Evolutionary conservation across 2,113 vertebrate species (phyloP), one percentile per base, ranked within the genome.

Genomic region (Nothoprocta pentlandii): DNA sequence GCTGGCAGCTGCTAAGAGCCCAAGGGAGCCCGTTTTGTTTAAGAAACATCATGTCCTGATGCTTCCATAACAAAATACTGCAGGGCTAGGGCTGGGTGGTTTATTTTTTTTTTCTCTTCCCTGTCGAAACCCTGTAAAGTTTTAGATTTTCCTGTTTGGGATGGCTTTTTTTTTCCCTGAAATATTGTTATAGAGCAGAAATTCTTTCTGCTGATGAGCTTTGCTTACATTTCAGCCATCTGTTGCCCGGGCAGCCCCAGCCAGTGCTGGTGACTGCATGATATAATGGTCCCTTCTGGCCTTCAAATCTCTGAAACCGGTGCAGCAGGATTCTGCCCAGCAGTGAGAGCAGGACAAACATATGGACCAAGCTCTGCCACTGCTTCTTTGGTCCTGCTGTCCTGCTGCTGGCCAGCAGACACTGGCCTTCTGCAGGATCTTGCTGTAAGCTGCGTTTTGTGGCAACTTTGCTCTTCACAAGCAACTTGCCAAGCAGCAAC

Each of bases 221-320:
- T 87, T 1, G 8, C 84, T 92, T 87, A 49, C 70, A 87, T 93
- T 93, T 93, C 83, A 84, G 93, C 92, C 92, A 94, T 95, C 92
- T 96, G 95, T 95, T 97, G 96, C 90, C 92, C 2, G 1, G 80
- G 83, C 80, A 95, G 88, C 41, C 90, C 66, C 80, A 90, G 88
- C 87, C 87, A 95, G 90, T 42, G 66, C 77, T 89, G 54, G 23
- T 86, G 90, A 79, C 0, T 1, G 49, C 1, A 0, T 90, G 80
- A 95, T 93, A 88, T 85, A 94, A 90, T 86, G 82, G 83, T 93
- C 93, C 94, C 94, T 95, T 93, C 93, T 96, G 88, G 76, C 88
- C 83, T 94, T 91, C 85, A 89, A 69, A 95, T 74, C 85, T 79
- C 90, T 76, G 80, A 92, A 90, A 87, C 58, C 0, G 0, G 61